Percentiles rank a stretch among this genome's conserved stretches.
Conservation (phyloP, 2,888 invertebrate species). For the Digitonthophagus gazella region DNA sequence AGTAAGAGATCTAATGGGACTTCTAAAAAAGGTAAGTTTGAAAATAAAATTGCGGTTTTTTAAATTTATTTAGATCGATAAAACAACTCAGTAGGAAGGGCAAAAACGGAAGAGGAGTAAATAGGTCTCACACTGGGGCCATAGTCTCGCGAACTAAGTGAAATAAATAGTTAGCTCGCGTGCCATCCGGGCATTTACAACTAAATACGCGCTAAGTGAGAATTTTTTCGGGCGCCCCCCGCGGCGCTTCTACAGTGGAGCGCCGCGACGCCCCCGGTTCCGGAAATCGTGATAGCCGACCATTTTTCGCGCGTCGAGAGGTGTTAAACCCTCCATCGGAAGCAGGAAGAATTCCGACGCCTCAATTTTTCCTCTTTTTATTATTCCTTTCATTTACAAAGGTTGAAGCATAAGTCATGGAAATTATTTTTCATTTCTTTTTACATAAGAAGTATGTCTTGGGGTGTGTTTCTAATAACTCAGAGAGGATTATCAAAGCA, state of each 20-base stretch:
- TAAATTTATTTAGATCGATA: background rate
- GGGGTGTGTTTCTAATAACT: no score
- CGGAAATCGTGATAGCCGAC: slow-evolving; percentile 8
- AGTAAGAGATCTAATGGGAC: slow-evolving; percentile 36
- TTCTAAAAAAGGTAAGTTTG: slow-evolving; percentile 38
- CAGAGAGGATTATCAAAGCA: no score
- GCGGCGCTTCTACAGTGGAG: background rate
- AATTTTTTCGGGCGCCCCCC: slow-evolving; percentile 7
- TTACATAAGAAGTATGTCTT: no score
- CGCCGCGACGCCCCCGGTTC: background rate
- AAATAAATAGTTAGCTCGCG: slow-evolving; percentile 45
- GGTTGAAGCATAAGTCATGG: no score
- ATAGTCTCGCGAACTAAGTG: slow-evolving; percentile 21
- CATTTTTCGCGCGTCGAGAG: slow-evolving; percentile 7
- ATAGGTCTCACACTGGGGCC: slow-evolving; percentile 12
- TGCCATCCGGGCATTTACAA: slow-evolving; percentile 42
- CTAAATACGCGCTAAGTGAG: slow-evolving; percentile 43
- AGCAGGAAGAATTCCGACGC: background rate
- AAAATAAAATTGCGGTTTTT: slow-evolving; percentile 18
- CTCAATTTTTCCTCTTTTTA: background rate
- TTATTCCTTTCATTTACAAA: background rate
- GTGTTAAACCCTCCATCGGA: slow-evolving; percentile 1
- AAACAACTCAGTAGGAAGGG: background rate
- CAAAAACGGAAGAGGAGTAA: slow-evolving; percentile 10
- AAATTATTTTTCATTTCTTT: no score